Base-by-base conservation (phyloP, 2,888 invertebrate genomes). In the Tiliacea citrago region DNA sequence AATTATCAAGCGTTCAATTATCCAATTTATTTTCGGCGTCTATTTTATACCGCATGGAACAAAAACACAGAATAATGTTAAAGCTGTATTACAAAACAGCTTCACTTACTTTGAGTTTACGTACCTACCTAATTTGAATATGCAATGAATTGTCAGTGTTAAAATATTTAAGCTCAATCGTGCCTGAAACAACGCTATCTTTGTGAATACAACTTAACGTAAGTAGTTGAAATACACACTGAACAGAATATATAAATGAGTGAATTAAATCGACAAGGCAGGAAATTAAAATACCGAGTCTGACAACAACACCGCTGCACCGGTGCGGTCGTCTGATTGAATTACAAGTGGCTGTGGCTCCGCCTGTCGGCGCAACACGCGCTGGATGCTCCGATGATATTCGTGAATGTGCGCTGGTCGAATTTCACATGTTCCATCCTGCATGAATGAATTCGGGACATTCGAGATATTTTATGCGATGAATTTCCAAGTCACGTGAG, bases 231-330 rank as follows among this genome's bases (percentile, higher is more conserved):
- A 67, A 47, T 58, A 74, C 45, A 55, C 13, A 58, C 12, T 29
- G 42, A 67, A 58, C 51, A 42, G 21, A 51, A 65, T 72, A 70
- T 7, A 70, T 60, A 69, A 72, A 69, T 35, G n/a, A 57, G 49
- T 24, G 49, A 72, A 79, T 71, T 61, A 39, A 6, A 61, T 58
- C 51, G 77, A 73, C 68, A 65, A 39, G 77, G 68, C 83, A 89
- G 91, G 90, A 92, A 91, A 92, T 92, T 90, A 88, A 90, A 88
- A 77, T 81, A 79, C 62, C 80, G 60, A 71, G 68, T 77, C 69
- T 80, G 82, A 72, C 71, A 75, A 70, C 82, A 79, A 83, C 76
- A 82, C 65, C 72, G 68, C 45, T 65, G 65, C 76, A 82, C 65
- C 72, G 68, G 47, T 65, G 65, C 66, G 75, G 68, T 70, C 73